Evolutionary conservation across 2,113 vertebrate genomes (phyloP).

Genomic region (Tragelaphus imberbis): DNA sequence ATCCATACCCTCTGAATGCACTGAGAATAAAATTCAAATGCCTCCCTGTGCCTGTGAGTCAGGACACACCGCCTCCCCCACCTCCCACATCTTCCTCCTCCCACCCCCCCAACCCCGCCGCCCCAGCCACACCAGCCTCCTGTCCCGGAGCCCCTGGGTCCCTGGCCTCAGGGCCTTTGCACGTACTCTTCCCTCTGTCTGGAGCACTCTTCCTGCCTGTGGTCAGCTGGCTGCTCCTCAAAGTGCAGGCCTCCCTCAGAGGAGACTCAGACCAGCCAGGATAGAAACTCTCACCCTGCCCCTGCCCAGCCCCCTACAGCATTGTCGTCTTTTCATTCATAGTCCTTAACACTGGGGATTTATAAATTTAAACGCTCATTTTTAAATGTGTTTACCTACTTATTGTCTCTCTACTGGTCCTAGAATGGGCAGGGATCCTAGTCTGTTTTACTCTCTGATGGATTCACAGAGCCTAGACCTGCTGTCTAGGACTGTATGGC

Average conservation of each 20-base stretch:
- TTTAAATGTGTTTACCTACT: not conserved
- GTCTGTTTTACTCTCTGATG: not conserved
- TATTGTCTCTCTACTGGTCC: not conserved
- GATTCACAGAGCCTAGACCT: not conserved
- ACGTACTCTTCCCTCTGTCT: not conserved
- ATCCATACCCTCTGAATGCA: not conserved
- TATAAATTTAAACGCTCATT: not conserved
- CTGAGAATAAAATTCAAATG: not conserved
- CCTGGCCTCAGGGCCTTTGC: not conserved
- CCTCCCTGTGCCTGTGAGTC: not conserved
- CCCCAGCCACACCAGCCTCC: not conserved
- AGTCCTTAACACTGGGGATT: not conserved
- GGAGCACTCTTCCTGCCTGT: not conserved
- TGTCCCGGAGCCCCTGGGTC: not conserved
- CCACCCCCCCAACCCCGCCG: no score
- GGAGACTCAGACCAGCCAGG: not conserved
- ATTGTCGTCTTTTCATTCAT: fast-evolving
- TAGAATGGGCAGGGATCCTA: not conserved
- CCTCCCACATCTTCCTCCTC: not conserved
- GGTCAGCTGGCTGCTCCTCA: not conserved
- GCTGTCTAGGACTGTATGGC: no score
- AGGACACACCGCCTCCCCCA: not conserved
- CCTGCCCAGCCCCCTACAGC: no score
- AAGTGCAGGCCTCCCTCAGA: not conserved
- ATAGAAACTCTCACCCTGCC: not conserved